phyloP scores from a whole-genome alignment of 2,113 vertebrate genomes.

The Salvelinus fontinalis region DNA sequence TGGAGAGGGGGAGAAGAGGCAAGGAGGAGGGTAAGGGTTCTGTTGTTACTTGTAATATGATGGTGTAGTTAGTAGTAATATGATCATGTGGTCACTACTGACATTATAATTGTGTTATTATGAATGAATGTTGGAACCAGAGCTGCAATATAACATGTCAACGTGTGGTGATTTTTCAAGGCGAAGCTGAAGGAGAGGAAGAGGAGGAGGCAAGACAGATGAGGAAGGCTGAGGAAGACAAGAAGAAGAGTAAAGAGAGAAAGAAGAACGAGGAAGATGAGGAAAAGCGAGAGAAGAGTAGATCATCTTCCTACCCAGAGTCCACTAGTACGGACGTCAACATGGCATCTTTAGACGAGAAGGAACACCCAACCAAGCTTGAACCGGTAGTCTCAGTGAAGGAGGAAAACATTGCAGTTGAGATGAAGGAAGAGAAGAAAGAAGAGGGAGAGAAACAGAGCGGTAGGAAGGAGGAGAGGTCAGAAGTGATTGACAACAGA shows the following conservation, averaged over 20 bases:
- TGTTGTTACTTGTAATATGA: too few species aligned
- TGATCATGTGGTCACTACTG: too few species aligned
- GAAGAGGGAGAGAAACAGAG: constrained; percentile 19
- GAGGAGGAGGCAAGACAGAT: too few species aligned
- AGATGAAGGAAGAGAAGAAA: constrained; percentile 65
- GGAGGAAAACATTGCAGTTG: constrained; percentile 67
- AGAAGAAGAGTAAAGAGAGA: constrained; percentile 20
- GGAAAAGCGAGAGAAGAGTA: neutral
- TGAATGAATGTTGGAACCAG: too few species aligned
- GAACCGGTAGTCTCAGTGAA: constrained; percentile 47
- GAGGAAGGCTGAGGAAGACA: too few species aligned
- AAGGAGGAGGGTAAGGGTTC: constrained; percentile 32
- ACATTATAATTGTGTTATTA: too few species aligned
- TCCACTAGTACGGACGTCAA: constrained; percentile 55
- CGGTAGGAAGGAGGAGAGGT: constrained; percentile 8
- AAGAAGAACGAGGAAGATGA: constrained; percentile 11
- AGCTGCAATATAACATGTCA: neutral
- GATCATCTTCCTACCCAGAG: too few species aligned
- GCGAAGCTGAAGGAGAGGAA: too few species aligned
- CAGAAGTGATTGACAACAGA: constrained; percentile 67
- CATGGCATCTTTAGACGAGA: constrained; percentile 30
- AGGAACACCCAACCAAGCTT: constrained; percentile 69
- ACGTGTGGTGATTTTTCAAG: neutral
- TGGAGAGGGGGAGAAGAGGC: constrained; percentile 75
- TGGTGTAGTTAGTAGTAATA: too few species aligned